phyloP scores from a whole-genome alignment of 2,888 invertebrate species.

The Drosophila siamana region DNA sequence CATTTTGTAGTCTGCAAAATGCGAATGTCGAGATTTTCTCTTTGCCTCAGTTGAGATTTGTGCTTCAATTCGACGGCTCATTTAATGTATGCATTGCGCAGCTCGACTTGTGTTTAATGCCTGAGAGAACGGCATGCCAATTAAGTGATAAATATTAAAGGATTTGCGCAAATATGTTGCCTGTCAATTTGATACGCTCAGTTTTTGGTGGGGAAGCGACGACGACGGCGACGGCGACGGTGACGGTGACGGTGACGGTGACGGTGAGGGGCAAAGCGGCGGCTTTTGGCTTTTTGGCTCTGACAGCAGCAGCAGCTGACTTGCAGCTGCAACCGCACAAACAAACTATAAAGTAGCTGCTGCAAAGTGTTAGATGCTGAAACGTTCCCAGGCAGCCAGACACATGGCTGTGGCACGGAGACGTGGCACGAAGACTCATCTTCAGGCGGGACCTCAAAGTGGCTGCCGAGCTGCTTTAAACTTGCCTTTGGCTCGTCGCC shows the following conservation, averaged over 20 bases:
- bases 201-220: conserved; percentile 3
- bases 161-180: conserved; percentile 39
- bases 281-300: conserved; percentile 17
- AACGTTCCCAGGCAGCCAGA: conserved; percentile 12
- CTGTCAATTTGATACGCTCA: conserved; percentile 27
- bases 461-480: conserved; percentile 45
- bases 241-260: no score
- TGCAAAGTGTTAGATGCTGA: conserved; percentile 11
- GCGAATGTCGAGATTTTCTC: not conserved
- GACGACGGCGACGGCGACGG: not conserved
- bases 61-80: conserved; percentile 6
- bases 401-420: conserved; percentile 2
- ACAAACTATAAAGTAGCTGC: conserved; percentile 16
- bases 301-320: conserved; percentile 16
- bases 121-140: conserved; percentile 39
- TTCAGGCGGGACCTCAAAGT: conserved; percentile 47
- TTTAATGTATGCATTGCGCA: conserved; percentile 12
- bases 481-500: conserved; percentile 39
- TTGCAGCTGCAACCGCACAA: conserved; percentile 31
- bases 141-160: conserved; percentile 49
- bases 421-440: conserved; percentile 29
- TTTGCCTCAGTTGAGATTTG: not conserved
- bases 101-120: conserved; percentile 1
- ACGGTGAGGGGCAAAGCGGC: not conserved
- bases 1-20: conserved; percentile 26